Percentiles rank a stretch among this genome's conserved stretches.
Evolutionary conservation across 2,797 vertebrate species (phyloP).

Genomic region (Galago senegalensis): DNA sequence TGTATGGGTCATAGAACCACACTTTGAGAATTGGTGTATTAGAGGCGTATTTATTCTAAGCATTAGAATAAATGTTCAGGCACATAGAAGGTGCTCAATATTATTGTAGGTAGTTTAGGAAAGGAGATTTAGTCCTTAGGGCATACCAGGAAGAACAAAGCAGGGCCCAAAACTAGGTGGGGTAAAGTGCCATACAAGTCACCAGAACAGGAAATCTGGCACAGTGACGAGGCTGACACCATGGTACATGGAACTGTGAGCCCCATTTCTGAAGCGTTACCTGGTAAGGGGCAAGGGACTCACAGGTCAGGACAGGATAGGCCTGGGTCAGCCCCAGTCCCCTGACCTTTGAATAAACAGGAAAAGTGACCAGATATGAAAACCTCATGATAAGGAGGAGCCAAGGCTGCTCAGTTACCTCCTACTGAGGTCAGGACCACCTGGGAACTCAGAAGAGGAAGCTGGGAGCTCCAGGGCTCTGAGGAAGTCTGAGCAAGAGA

Average conservation of each 20-base stretch:
- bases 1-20: slow-evolving; percentile 18
- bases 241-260: neutral
- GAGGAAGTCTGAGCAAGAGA: neutral
- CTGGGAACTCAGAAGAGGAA: neutral
- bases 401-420: neutral
- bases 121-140: neutral
- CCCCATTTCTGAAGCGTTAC: neutral
- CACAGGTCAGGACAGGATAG: neutral
- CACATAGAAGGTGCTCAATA: slow-evolving; percentile 27
- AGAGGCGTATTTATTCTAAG: neutral
- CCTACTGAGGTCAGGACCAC: neutral
- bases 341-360: neutral
- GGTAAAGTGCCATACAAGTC: neutral
- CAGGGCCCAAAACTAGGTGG: neutral
- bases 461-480: neutral
- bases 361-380: slow-evolving; percentile 30
- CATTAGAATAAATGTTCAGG: neutral
- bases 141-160: neutral
- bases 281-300: neutral
- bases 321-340: neutral
- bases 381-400: neutral
- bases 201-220: neutral
- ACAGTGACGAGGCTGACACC: neutral
- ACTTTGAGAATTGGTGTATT: slow-evolving; percentile 55
- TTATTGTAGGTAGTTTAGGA: neutral